These are phyloP conservation scores for Zenarchopterus dispar DNA, from an alignment of 2,797 vertebrate species.

Conservation along the genomic window DNA sequence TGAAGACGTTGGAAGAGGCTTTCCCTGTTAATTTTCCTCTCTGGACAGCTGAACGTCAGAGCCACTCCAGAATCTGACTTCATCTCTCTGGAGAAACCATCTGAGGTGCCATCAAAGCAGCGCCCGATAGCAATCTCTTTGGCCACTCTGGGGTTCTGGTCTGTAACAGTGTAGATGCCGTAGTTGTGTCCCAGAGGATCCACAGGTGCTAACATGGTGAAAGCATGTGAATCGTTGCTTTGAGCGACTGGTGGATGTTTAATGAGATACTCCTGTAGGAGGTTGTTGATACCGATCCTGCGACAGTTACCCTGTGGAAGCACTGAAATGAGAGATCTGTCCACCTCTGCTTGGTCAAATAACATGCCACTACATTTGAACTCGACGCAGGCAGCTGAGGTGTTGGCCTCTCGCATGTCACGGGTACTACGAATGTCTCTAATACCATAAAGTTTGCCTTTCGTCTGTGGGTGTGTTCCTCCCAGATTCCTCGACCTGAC, in stretches of 20 bases:
- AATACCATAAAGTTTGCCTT: slow-evolving; percentile 90
- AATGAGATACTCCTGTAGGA: slow-evolving; percentile 90
- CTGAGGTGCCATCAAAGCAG: slow-evolving; percentile 96
- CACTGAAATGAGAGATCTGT: slow-evolving; percentile 90
- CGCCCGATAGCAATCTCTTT: slow-evolving; percentile 98
- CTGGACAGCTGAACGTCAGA: slow-evolving; percentile 91
- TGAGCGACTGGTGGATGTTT: slow-evolving; percentile 88
- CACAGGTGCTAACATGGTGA: slow-evolving; percentile 92
- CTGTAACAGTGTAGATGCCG: slow-evolving; percentile 97
- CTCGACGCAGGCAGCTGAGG: slow-evolving; percentile 92
- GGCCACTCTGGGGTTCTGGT: slow-evolving; percentile 93
- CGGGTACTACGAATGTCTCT: slow-evolving; percentile 93
- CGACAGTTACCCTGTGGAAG: slow-evolving; percentile 92
- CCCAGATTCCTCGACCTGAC: slow-evolving; percentile 90
- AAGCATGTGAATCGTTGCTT: slow-evolving; percentile 84
- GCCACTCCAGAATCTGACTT: slow-evolving; percentile 87
- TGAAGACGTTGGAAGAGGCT: slow-evolving; percentile 95
- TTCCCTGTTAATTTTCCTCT: slow-evolving; percentile 84
- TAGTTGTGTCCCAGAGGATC: slow-evolving; percentile 98
- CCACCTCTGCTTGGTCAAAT: slow-evolving; percentile 89
- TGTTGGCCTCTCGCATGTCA: slow-evolving; percentile 79
- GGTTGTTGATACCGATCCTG: slow-evolving; percentile 83
- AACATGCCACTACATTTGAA: slow-evolving; percentile 98
- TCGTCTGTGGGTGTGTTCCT: slow-evolving; percentile 88
- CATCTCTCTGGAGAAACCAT: slow-evolving; percentile 97